Evolutionary conservation across 1,140 invertebrate genomes (phyloP), one percentile per base, ranked within the genome.

Genomic region (Sitophilus oryzae): DNA sequence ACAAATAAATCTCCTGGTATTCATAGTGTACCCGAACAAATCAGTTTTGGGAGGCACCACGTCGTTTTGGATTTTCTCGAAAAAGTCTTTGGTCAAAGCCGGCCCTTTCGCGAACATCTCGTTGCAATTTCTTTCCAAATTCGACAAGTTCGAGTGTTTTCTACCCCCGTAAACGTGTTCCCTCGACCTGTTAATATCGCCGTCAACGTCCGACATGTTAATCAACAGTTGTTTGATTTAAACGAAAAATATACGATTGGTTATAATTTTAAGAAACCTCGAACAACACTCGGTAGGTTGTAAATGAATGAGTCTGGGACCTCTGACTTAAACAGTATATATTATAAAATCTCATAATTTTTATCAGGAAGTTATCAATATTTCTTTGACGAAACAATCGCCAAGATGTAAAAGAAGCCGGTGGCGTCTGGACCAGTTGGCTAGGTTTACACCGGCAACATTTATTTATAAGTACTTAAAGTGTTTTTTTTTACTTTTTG

Each of bases 101-200:
- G 65, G 62, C 8, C 57, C 58, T 49, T 62, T 67, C 15, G 51
- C 9, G 40, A 67, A 64, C 21, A 67, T 59, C 23, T 66, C 52
- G 22, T 52, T 56, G 22, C 58, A 63, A 40, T 63, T 66, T 22
- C 42, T 58, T 11, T 63, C 63, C 10, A 58, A 45, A 56, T 56
- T 48, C 0, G 52, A 58, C 4, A 57, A 19, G 21, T 57, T 52
- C 14, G 55, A 52, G 16, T 45, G 34, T 1, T 42, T 45, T 14
- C 42, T 36, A 18, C 25, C 11, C 5, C 11, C 25, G 25, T 30
- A 30, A 30, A 30, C 25, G 11, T 30, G 11, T 30, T 11, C 25
- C 5, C 5, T 11, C 5, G 5, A 6, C 5, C 25, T 30, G 25
- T 30, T 30, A 30, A 30, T 11, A n/a, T 30, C 25, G 25, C n/a